phyloP scores from a whole-genome alignment of 2,888 invertebrate genomes.

The Protula sp. region DNA sequence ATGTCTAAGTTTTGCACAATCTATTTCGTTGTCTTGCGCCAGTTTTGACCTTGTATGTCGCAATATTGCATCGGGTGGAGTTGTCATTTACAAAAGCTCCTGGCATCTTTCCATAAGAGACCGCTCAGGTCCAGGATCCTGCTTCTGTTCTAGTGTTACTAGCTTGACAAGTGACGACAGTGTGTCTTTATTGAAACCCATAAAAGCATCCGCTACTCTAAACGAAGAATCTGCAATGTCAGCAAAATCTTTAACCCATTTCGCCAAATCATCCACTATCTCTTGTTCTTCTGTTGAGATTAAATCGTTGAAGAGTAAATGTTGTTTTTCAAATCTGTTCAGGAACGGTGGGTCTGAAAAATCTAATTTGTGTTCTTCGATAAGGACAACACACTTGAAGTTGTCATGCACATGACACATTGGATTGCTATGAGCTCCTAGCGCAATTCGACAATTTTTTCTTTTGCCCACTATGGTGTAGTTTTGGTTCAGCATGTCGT shows the following conservation, averaged over 20 bases:
- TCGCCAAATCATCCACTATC: neutral
- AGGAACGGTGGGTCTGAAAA: constrained; percentile 32
- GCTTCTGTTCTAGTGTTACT: neutral
- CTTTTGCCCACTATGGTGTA: constrained; percentile 29
- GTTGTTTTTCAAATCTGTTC: constrained; percentile 39
- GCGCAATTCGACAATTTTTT: constrained; percentile 29
- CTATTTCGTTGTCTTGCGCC: no score
- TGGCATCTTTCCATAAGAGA: neutral
- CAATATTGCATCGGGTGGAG: neutral
- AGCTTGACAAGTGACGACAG: neutral
- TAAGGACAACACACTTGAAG: constrained; percentile 32
- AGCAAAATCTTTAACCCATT: neutral
- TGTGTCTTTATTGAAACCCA: neutral
- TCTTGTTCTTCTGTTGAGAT: constrained; percentile 3
- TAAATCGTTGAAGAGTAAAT: constrained; percentile 28
- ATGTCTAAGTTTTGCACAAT: no score
- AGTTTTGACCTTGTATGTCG: no score
- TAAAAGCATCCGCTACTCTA: neutral
- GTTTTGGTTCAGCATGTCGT: constrained; percentile 36
- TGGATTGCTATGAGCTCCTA: constrained; percentile 32
- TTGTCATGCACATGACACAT: constrained; percentile 31
- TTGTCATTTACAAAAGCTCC: neutral
- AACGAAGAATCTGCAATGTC: neutral
- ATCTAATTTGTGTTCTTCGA: constrained; percentile 26
- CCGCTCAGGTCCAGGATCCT: neutral